These are phyloP conservation scores for Camelus bactrianus DNA, from an alignment of 2,113 vertebrate genomes.

Conservation along the genomic window DNA sequence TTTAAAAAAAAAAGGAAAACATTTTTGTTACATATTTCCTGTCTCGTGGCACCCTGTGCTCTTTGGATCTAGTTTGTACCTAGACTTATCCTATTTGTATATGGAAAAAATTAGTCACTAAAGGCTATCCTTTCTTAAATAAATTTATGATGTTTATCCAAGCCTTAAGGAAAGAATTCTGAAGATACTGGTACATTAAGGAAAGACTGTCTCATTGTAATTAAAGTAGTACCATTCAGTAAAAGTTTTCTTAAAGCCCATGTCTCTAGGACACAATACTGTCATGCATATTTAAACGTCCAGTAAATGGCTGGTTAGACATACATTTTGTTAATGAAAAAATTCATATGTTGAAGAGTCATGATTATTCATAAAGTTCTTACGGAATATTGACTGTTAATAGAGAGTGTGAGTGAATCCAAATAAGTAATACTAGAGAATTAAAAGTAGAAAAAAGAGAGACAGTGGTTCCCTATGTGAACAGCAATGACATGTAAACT, in stretches of 20 bases:
- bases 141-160: background rate
- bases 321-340: background rate
- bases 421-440: background rate
- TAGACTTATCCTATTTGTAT: background rate
- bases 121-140: background rate
- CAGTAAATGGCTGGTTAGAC: background rate
- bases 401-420: background rate
- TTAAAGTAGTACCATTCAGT: background rate
- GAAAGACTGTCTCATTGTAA: background rate
- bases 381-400: background rate
- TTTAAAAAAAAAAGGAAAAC: background rate
- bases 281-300: background rate
- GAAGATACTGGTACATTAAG: background rate
- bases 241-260: background rate
- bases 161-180: background rate
- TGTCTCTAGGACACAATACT: background rate
- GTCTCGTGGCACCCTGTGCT: background rate
- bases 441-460: background rate
- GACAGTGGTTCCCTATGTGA: background rate
- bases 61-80: background rate
- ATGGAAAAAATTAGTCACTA: background rate
- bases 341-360: background rate
- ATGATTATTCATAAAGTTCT: background rate
- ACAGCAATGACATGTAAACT: background rate
- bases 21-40: slow-evolving; percentile 1